Base-by-base conservation (phyloP, 2,113 vertebrate genomes). In the Leiothrix lutea region DNA sequence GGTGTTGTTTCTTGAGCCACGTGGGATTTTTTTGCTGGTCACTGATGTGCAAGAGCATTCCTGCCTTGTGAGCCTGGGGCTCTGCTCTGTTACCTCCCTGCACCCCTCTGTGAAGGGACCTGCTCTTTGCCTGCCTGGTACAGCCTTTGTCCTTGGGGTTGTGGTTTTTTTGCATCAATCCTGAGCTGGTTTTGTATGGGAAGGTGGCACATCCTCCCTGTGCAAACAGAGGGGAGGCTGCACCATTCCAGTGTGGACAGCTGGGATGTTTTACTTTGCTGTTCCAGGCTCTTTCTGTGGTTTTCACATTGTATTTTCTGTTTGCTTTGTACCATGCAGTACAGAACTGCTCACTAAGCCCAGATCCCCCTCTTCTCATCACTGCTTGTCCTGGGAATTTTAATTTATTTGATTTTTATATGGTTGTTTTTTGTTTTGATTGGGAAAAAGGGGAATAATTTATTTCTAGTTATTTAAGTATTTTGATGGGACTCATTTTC, bases 391-490 rank as follows among this genome's bases (percentile, higher is more conserved):
- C 28, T n/a, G 48, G 35, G 64, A 15, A 3, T 5, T 26, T 86
- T 90, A 79, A 92, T 80, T 94, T 93, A 95, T 90, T 83, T 57
- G 26, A 17, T 36, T 81, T 83, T 90, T 65, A 72, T 42, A 18
- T 11, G 23, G 24, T 60, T 60, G 61, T 53, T 67, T 80, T 78
- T 53, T 57, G 21, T 64, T 83, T 70, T 65, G 42, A 17, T 81
- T 80, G 64, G 67, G 66, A 42, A 75, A 80, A 90, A 24, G 25
- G 45, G 45, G 44, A 93, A 48, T 92, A 90, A 81, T 80, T 94
- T 91, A 67, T 88, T 92, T 80, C 22, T 85, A 45, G 19, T 54
- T 79, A 83, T 84, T 91, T 60, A 90, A 80, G 25, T 82, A 26
- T 47, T 84, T 90, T 57, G 33, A 28, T 74, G 67, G 45, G 73